A percentile compares a stretch with the other conserved stretches of the same genome.
Evolutionary conservation across 2,888 invertebrate species (phyloP).

Genomic region (Sphinx pinastri): DNA sequence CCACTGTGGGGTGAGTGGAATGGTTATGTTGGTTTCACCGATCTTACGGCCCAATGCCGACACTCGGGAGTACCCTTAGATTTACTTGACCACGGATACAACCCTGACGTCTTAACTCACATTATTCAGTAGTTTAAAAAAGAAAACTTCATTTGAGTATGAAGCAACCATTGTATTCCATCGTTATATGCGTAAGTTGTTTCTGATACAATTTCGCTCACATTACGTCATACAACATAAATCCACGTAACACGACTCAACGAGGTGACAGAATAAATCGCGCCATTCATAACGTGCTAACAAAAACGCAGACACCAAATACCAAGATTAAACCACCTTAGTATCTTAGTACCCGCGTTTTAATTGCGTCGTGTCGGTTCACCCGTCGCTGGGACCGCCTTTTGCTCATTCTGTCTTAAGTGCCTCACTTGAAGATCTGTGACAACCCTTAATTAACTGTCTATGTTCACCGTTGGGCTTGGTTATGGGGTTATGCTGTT

Average conservation of each 20-base stretch:
- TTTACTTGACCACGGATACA: no score
- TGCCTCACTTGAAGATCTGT: conserved; percentile 55
- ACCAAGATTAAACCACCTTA: conserved; percentile 25
- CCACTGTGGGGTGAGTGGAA: no score
- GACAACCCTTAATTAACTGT: conserved; percentile 69
- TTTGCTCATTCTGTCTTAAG: conserved; percentile 65
- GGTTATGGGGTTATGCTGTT: background rate
- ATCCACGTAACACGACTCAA: conserved; percentile 8
- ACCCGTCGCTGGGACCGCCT: conserved; percentile 53
- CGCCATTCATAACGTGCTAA: conserved; percentile 16
- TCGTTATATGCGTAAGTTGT: no score
- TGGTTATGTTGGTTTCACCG: no score
- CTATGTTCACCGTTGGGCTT: conserved; percentile 20
- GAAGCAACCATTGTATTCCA: no score
- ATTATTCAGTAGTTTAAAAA: no score
- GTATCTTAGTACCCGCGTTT: conserved; percentile 41
- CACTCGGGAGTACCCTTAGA: no score
- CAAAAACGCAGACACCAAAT: conserved; percentile 18
- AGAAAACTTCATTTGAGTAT: no score
- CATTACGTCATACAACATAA: background rate
- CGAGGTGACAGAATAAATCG: conserved; percentile 11
- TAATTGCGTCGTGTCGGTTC: conserved; percentile 63
- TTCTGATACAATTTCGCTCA: background rate
- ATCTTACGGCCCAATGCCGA: no score
- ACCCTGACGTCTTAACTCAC: no score